These are phyloP conservation scores for Dysidea cf. avara DNA, from an alignment of 37 sponge, comb jelly and placozoan genomes.

Conservation along the genomic window DNA sequence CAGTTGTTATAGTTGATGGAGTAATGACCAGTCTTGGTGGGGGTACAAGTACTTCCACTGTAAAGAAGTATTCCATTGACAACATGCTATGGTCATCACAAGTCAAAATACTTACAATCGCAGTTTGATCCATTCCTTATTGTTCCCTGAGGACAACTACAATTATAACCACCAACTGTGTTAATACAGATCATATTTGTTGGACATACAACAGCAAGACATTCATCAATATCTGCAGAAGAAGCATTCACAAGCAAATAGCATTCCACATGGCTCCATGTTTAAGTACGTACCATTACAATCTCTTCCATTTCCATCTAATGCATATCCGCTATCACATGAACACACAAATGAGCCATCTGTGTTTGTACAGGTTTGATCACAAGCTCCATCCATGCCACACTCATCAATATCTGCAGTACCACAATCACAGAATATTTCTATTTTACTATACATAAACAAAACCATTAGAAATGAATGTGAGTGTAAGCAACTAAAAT, in stretches of 20 bases:
- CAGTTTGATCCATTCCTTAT: not conserved
- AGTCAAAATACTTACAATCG: no score
- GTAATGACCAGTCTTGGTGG: no score
- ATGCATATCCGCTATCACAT: constrained; percentile 2
- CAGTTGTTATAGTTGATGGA: no score
- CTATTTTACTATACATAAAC: no score
- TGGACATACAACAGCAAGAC: not conserved
- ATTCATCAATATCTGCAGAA: constrained; percentile 32
- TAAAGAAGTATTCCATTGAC: no score
- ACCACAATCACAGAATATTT: constrained; percentile 8
- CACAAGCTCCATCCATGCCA: not conserved
- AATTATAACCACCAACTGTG: not conserved
- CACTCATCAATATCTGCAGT: constrained; percentile 14
- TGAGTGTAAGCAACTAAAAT: no score
- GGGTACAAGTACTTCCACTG: no score
- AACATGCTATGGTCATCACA: no score
- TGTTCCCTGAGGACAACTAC: constrained; percentile 1
- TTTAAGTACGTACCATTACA: constrained; percentile 2
- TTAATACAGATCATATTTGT: not conserved
- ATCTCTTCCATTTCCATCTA: not conserved
- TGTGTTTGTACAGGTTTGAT: constrained; percentile 14
- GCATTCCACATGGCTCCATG: not conserved
- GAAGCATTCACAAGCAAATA: not conserved
- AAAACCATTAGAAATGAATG: no score
- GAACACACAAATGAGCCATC: constrained; percentile 21